Percentiles rank a stretch among this genome's conserved stretches.
Conservation (phyloP, 1,140 invertebrate species). For the Camponotus vicinus region DNA sequence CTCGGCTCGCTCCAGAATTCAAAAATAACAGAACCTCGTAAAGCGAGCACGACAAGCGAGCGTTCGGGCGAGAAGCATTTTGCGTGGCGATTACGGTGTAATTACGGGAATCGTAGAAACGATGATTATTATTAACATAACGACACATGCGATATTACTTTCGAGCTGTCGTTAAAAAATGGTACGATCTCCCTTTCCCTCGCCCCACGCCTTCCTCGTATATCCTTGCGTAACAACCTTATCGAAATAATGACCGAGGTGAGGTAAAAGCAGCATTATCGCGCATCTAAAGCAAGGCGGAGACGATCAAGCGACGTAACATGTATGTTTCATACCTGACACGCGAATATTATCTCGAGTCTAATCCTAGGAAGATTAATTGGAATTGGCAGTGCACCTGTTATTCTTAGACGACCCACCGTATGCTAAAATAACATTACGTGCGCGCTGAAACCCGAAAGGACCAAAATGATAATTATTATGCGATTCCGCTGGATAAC, state of each 20-base stretch:
- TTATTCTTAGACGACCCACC: conserved; percentile 36
- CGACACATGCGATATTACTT: conserved; percentile 3
- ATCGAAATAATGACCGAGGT: conserved; percentile 42
- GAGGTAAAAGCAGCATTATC: conserved; percentile 45
- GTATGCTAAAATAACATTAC: conserved; percentile 48
- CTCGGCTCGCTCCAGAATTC: conserved; percentile 20
- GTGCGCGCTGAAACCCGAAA: neutral
- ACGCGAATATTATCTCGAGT: conserved; percentile 52
- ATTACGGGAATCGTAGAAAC: conserved; percentile 7
- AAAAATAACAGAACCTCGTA: conserved; percentile 16
- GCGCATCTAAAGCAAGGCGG: conserved; percentile 48
- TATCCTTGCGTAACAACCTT: conserved; percentile 48
- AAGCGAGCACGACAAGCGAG: conserved; percentile 20
- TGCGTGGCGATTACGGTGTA: neutral
- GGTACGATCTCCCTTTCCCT: neutral
- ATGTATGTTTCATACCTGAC: conserved; percentile 54
- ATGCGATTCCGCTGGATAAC: neutral
- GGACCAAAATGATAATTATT: conserved; percentile 39
- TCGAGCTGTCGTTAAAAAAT: conserved; percentile 29
- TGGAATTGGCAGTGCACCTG: conserved; percentile 39
- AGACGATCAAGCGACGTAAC: conserved; percentile 58
- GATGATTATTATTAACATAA: conserved; percentile 49
- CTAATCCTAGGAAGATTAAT: conserved; percentile 59
- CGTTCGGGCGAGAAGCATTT: neutral
- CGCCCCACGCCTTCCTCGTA: neutral